Base-by-base conservation (phyloP, 2,113 vertebrate genomes). In the Tinamus guttatus region DNA sequence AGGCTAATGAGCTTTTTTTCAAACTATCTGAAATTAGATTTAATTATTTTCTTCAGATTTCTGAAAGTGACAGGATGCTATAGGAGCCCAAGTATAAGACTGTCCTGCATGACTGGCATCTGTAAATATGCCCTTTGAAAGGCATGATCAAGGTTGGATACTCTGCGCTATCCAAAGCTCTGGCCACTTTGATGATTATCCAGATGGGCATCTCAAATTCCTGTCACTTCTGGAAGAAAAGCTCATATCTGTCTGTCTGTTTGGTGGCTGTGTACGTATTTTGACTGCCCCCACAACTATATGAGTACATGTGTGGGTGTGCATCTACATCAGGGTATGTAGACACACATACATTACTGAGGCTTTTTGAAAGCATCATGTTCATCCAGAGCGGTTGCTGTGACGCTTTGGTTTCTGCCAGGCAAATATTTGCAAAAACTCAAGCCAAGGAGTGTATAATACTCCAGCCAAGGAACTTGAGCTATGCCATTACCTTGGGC, bases 291-390 rank as follows among this genome's bases (percentile, higher is more conserved):
- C 27, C 13, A 65, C 16, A 85, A 27, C 27, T 43, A 27, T 3
- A 18, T 65, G 32, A 62, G 25, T 0, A 1, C 7, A 15, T 30
- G 3, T 27, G 19, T 27, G 18, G 70, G 38, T 49, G 13, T 62
- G 32, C 14, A 5, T 25, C 3, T 36, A 36, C 52, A 3, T 71
- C 6, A 9, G 41, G 43, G 38, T 34, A 17, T 24, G 32, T 15
- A 73, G 68, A 25, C 45, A 78, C 2, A 0, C 5, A 13, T 9
- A 25, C 1, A 24, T 20, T 5, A 10, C 25, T 77, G 4, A 10
- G 67, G 64, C 20, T 3, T 87, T 89, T 79, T 2, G 4, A 36
- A 64, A 13, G 27, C 52, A 60, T 75, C 58, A 20, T 36, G 1
- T 80, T 83, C 25, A 58, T 60, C 52, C 83, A 56, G 5, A 10